Percentiles rank a stretch among this genome's conserved stretches.
These are phyloP conservation scores for Arvicanthis niloticus DNA, from an alignment of 2,113 vertebrate species.

Conservation along the genomic window DNA sequence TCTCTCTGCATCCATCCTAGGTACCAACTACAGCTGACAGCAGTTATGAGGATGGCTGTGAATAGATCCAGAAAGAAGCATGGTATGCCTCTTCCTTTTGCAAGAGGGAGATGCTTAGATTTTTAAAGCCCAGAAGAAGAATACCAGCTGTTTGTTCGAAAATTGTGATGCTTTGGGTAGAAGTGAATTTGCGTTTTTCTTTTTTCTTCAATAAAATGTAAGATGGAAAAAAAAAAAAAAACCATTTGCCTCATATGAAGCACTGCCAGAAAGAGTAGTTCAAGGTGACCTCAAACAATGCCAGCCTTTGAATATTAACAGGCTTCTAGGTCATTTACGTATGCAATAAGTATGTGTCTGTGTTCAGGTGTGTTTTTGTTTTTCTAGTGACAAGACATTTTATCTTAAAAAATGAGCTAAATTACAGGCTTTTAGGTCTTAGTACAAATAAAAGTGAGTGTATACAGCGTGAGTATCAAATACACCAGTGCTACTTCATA, in stretches of 20 bases:
- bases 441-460: background rate
- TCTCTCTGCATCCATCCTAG: background rate
- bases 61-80: background rate
- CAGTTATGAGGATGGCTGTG: background rate
- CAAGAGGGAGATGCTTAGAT: background rate
- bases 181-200: conserved; percentile 30
- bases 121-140: background rate
- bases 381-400: background rate
- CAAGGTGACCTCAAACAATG: background rate
- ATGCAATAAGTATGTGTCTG: background rate
- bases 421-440: background rate
- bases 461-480: background rate
- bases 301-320: background rate
- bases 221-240: background rate
- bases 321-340: background rate
- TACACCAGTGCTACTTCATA: background rate
- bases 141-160: conserved; percentile 41
- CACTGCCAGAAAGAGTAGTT: background rate
- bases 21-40: background rate
- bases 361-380: background rate
- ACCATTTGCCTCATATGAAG: background rate
- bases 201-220: background rate
- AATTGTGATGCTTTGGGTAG: background rate
- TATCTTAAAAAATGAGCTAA: conserved; percentile 33
- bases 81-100: background rate